Base-by-base conservation (phyloP, 2,888 invertebrate species). In the Yponomeuta cagnagella region DNA sequence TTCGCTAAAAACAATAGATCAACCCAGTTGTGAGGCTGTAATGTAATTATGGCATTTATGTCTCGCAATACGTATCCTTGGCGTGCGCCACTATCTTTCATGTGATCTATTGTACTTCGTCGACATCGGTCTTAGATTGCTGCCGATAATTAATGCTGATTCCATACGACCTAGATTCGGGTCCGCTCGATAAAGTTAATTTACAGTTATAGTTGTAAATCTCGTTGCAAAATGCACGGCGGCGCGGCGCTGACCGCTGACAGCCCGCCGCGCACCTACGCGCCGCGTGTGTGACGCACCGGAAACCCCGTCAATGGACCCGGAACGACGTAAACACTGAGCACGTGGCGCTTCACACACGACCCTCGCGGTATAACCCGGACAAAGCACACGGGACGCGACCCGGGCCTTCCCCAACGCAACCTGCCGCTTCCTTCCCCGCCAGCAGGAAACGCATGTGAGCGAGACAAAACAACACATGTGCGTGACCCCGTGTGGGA, bases 161-260 rank as follows among this genome's bases (percentile, higher is more conserved):
- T 91, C 90, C 92, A 91, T 91, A 90, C 91, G 91, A 91, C 91
- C 91, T 89, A 91, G 86, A 86, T 91, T 87, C 85, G 84, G 86
- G 83, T 83, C 83, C 83, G 88, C 85, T 89, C 88, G 90, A 89
- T 89, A 89, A 89, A 91, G 86, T 89, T 90, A 90, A 90, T 90
- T 90, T 90, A 91, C 91, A 89, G 90, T 90, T 90, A 88, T 90
- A 88, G 89, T 89, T 89, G 87, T 90, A 90, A 90, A 89, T 90
- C 89, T 89, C 85, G 89, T 91, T 90, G 89, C 90, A 88, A 90
- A 89, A 90, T 90, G 86, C 88, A 85, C 83, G 79, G 86, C 87
- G 65, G 86, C 87, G 65, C 64, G 70, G 65, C 66, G 68, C 89
- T 88, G 90, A 90, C 89, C 91, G 87, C 81, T 86, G 87, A 87